Percentiles rank a stretch among this genome's conserved stretches.
Evolutionary conservation across 2,797 vertebrate species (phyloP).

Genomic region (Amazona finschi): DNA sequence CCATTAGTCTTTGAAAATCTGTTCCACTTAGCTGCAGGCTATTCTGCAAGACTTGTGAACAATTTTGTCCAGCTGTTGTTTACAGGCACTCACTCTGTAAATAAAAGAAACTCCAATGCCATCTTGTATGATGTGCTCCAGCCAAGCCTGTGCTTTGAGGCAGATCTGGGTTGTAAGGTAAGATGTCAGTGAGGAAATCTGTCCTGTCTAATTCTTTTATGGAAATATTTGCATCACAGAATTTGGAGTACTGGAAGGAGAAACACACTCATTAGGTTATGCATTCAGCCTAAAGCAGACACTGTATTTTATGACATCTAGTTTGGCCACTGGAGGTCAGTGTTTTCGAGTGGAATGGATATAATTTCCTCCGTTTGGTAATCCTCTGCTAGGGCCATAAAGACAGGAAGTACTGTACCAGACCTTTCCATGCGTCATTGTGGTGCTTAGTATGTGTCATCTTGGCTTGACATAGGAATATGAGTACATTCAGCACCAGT

Average conservation of each 20-base stretch:
- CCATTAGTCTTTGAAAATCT: background rate
- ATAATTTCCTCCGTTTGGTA: background rate
- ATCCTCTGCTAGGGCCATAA: background rate
- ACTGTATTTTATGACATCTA: background rate
- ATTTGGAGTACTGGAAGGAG: background rate
- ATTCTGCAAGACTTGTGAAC: background rate
- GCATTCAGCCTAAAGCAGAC: background rate
- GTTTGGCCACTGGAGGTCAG: slow-evolving; percentile 55
- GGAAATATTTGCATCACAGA: background rate
- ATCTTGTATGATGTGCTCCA: background rate
- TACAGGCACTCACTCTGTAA: background rate
- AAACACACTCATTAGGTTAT: background rate
- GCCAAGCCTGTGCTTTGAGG: background rate
- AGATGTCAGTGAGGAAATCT: background rate
- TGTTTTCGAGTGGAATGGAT: slow-evolving; percentile 7
- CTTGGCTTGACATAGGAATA: slow-evolving; percentile 7
- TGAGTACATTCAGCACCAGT: slow-evolving; percentile 10
- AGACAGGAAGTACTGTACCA: slow-evolving; percentile 20
- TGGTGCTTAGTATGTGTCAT: slow-evolving; percentile 26
- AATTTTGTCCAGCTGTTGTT: background rate
- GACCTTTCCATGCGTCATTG: slow-evolving; percentile 53
- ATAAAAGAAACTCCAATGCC: background rate
- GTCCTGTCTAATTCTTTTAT: background rate
- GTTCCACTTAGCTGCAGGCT: background rate
- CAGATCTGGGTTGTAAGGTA: background rate